Conservation (phyloP, 1,140 invertebrate species). For the Platyura marginata region DNA sequence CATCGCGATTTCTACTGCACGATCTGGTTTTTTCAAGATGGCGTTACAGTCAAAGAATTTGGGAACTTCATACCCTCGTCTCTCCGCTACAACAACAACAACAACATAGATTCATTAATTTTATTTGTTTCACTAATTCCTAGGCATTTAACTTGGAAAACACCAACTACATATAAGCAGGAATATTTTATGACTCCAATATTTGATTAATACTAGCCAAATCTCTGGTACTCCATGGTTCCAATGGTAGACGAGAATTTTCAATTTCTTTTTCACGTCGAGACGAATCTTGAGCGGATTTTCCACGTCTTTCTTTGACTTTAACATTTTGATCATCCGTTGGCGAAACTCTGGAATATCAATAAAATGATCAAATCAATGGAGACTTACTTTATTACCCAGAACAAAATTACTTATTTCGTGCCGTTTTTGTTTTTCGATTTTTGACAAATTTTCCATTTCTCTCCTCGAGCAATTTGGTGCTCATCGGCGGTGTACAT, state of each 20-base stretch:
- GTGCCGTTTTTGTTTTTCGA: not conserved
- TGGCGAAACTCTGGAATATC: slow-evolving; percentile 23
- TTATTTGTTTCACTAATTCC: too few species aligned
- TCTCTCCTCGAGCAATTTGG: not conserved
- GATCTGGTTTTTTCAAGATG: too few species aligned
- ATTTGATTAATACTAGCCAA: slow-evolving; percentile 54
- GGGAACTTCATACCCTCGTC: too few species aligned
- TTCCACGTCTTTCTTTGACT: slow-evolving; percentile 6
- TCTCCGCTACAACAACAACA: too few species aligned
- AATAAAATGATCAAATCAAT: not conserved
- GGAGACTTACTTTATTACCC: not conserved
- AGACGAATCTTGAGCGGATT: slow-evolving; percentile 15
- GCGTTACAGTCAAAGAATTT: too few species aligned
- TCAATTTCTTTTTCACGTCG: slow-evolving; percentile 10
- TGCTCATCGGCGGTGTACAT: not conserved
- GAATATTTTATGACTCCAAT: slow-evolving; percentile 26
- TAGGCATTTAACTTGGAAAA: slow-evolving; percentile 1
- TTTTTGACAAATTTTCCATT: not conserved
- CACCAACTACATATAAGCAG: slow-evolving; percentile 9
- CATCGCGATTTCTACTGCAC: too few species aligned
- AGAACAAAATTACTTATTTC: slow-evolving; percentile 7
- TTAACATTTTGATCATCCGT: slow-evolving; percentile 6
- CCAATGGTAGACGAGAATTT: slow-evolving; percentile 39
- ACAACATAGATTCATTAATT: too few species aligned
- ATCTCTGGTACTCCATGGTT: slow-evolving; percentile 50